Evolutionary conservation across 2,888 invertebrate species (phyloP), one percentile per base, ranked within the genome.

Genomic region (Apamea crenata): DNA sequence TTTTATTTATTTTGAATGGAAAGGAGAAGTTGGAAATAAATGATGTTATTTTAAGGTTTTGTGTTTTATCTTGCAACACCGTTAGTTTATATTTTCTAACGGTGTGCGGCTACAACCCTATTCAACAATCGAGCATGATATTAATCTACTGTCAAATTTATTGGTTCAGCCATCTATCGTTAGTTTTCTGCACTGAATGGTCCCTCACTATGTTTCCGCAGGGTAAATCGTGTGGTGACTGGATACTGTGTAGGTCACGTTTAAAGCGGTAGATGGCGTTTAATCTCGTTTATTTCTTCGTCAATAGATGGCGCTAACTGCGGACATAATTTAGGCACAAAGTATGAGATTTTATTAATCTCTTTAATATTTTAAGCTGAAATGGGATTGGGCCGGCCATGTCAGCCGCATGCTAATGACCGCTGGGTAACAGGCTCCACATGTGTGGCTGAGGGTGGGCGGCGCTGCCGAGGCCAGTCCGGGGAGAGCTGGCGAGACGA

Each of bases 1-100:
- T 65, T 79, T 84, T 81, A 86, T 82, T 82, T 74, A 86, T 82
- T 65, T 82, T 74, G 40, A 88, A 83, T 86, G 81, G 16, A 75
- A 66, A 70, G 40, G 71, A 74, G 32, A 71, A 63, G 56, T 61
- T 72, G 78, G 44, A 77, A 88, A 80, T 88, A 87, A 80, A 86
- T 72, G 59, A 80, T 83, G 78, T 83, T 88, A 80, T 78, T 71
- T 59, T 74, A 63, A 56, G n/a, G 21, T 25, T 25, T 5, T 81
- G 32, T 16, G 73, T 82, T 72, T 83, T 65, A 66, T 74, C 53
- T 82, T 61, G 25, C 21, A n/a, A n/a, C 5, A 16, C 69, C 8
- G 16, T 61, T 70, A 47, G 21, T 47, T 29, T 40, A 32, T 44
- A 16, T 67, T 68, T 29, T 44, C 2, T 21, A 44, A 21, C n/a